Conservation (phyloP, 2,888 invertebrate genomes). For the Yponomeuta evonymella region DNA sequence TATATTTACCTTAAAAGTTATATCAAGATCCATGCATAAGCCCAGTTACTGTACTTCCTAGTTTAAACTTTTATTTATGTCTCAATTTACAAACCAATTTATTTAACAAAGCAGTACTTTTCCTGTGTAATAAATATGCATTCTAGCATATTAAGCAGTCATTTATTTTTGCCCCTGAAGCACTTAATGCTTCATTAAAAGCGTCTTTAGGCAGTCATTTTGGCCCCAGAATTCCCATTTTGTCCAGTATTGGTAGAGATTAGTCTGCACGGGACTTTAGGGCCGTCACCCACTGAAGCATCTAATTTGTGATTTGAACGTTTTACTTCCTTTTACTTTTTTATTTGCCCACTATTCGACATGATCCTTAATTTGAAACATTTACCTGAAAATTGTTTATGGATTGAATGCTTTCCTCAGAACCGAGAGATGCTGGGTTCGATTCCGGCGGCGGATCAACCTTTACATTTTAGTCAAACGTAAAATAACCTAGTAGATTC, state of each 20-base stretch:
- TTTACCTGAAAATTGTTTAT: too few relatives aligned
- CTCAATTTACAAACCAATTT: background rate
- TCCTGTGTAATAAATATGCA: constrained; percentile 4
- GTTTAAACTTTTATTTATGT: constrained; percentile 3
- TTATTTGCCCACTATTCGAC: too few relatives aligned
- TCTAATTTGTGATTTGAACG: too few relatives aligned
- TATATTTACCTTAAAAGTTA: too few relatives aligned
- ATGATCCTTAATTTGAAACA: too few relatives aligned
- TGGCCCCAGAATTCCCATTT: constrained; percentile 2
- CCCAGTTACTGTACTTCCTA: background rate
- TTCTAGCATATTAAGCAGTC: constrained; percentile 7
- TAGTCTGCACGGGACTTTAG: background rate
- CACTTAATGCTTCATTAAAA: constrained; percentile 11
- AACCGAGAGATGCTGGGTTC: too few relatives aligned
- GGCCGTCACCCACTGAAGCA: background rate
- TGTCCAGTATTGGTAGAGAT: background rate
- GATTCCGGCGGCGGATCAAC: too few relatives aligned
- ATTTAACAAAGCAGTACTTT: background rate
- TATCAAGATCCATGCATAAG: too few relatives aligned
- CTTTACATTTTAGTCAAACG: too few relatives aligned
- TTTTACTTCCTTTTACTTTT: too few relatives aligned
- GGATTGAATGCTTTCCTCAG: too few relatives aligned
- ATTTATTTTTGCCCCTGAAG: constrained; percentile 4
- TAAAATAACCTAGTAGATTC: too few relatives aligned
- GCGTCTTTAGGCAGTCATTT: constrained; percentile 8